Evolutionary conservation across 1,140 invertebrate genomes (phyloP).

Genomic region (Rhopalosiphum padi): DNA sequence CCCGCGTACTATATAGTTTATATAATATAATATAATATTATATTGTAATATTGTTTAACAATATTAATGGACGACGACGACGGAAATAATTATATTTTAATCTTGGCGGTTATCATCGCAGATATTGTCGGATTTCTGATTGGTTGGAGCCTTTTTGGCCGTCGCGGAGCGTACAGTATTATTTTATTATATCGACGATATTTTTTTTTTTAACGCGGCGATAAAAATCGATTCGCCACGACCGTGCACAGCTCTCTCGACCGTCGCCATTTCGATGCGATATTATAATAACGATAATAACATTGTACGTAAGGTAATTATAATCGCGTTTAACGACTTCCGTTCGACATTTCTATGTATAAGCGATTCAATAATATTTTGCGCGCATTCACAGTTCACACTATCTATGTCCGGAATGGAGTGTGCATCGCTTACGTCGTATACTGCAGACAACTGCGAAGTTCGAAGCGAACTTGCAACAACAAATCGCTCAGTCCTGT

Average conservation of each 20-base stretch:
- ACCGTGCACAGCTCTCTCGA: neutral
- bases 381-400: neutral
- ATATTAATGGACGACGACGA: neutral
- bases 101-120: neutral
- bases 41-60: constrained; percentile 37
- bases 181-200: neutral
- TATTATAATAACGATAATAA: neutral
- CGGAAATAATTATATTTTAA: constrained; percentile 2
- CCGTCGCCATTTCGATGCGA: neutral
- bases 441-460: too few species aligned
- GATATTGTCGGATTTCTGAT: neutral
- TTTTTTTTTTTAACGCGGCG: neutral
- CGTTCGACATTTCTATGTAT: neutral
- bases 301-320: neutral
- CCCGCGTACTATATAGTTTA: neutral
- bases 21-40: neutral
- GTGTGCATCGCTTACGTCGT: neutral
- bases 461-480: too few species aligned
- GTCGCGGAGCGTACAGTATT: neutral
- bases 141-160: neutral
- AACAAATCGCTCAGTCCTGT: too few species aligned
- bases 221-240: constrained; percentile 32
- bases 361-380: neutral
- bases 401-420: neutral
- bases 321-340: neutral